phyloP scores from a whole-genome alignment of 2,797 vertebrate genomes.

The Anguilla pacifica region DNA sequence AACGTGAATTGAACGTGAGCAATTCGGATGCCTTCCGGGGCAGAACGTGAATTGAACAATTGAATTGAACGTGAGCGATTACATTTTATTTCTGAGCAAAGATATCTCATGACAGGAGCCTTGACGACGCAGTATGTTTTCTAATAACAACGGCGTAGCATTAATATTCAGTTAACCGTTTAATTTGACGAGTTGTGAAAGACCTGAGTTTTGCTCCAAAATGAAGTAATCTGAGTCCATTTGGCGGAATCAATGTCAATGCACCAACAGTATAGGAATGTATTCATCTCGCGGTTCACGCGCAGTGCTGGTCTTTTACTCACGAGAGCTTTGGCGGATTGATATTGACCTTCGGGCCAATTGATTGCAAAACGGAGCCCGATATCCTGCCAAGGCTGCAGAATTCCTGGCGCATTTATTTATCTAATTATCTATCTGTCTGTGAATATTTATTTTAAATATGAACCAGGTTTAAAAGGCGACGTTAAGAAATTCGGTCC shows the following conservation, averaged over 20 bases:
- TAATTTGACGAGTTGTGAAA: neutral
- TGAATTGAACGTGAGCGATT: too few relatives aligned
- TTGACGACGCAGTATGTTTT: neutral
- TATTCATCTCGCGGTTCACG: neutral
- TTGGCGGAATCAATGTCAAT: neutral
- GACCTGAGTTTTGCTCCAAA: neutral
- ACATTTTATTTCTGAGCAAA: neutral
- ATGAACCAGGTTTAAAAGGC: too few relatives aligned
- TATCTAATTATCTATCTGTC: too few relatives aligned
- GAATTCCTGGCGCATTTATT: neutral
- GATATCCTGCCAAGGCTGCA: neutral
- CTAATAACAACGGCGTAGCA: neutral
- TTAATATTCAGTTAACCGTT: too few relatives aligned
- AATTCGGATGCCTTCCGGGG: too few relatives aligned
- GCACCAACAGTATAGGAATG: neutral
- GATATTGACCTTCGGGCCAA: neutral
- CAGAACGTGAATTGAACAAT: too few relatives aligned
- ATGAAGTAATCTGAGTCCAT: neutral
- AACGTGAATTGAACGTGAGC: too few relatives aligned
- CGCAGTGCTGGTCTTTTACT: neutral
- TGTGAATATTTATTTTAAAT: too few relatives aligned
- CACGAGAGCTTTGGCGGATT: neutral
- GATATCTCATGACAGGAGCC: neutral
- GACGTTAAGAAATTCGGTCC: too few relatives aligned
- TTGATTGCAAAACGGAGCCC: neutral